Percentiles rank a stretch among this genome's conserved stretches.
phyloP scores from a whole-genome alignment of 2,797 vertebrate species.

The Allobates femoralis region DNA sequence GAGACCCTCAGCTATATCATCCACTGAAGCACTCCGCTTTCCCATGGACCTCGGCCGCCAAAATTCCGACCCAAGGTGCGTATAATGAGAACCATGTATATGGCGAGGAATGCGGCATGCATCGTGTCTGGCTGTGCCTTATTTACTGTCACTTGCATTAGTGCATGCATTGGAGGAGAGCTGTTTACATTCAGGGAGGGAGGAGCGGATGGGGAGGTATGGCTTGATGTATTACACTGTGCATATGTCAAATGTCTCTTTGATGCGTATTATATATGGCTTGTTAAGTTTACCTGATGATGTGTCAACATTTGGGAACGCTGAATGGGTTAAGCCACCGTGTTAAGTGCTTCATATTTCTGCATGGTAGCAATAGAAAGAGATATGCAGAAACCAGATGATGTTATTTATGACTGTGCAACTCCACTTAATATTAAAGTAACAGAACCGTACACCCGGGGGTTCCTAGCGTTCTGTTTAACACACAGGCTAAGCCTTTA shows the following conservation, averaged over 20 bases:
- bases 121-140: slow-evolving; percentile 24
- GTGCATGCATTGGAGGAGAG: slow-evolving; percentile 25
- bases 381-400: neutral
- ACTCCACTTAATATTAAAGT: neutral
- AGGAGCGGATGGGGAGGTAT: slow-evolving; percentile 42
- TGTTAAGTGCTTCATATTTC: neutral
- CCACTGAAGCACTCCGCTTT: slow-evolving; percentile 1
- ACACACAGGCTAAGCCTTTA: neutral
- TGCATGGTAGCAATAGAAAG: neutral
- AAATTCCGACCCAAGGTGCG: slow-evolving; percentile 1
- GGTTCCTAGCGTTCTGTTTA: neutral
- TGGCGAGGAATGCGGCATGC: neutral
- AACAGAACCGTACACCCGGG: neutral
- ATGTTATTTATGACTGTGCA: neutral
- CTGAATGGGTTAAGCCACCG: neutral
- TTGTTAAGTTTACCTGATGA: slow-evolving; percentile 14
- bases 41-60: neutral
- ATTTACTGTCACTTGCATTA: slow-evolving; percentile 43
- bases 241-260: slow-evolving; percentile 3
- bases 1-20: neutral
- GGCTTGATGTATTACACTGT: slow-evolving; percentile 26
- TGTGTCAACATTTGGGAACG: neutral
- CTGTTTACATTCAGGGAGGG: slow-evolving; percentile 41
- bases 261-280: slow-evolving; percentile 5
- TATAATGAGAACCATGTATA: neutral